Conservation (phyloP, 2,797 vertebrate species). For the Oreonectes daqikongensis region DNA sequence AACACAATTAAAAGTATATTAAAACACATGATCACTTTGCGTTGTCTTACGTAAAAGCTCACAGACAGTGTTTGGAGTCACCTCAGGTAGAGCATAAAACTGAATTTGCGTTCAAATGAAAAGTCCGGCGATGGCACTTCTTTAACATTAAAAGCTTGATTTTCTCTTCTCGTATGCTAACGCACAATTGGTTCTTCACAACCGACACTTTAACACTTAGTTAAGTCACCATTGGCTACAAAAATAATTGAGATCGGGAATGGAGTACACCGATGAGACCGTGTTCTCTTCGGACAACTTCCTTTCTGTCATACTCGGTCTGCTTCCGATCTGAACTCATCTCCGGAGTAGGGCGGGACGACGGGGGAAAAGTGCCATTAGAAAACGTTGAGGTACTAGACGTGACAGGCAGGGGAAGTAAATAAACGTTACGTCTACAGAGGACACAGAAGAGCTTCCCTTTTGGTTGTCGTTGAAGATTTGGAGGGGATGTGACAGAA, state of each 20-base stretch:
- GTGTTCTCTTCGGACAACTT: neutral
- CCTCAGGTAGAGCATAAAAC: slow-evolving; percentile 54
- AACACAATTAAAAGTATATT: slow-evolving; percentile 65
- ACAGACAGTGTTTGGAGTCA: slow-evolving; percentile 56
- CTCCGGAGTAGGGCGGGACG: slow-evolving; percentile 26
- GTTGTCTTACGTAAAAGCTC: slow-evolving; percentile 70
- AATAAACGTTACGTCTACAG: slow-evolving; percentile 38
- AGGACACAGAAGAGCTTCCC: slow-evolving; percentile 52
- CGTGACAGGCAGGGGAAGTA: slow-evolving; percentile 60
- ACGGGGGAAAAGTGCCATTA: slow-evolving; percentile 72
- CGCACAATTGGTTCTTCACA: slow-evolving; percentile 57
- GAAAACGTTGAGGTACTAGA: slow-evolving; percentile 73
- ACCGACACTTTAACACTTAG: slow-evolving; percentile 57
- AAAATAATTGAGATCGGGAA: slow-evolving; percentile 35
- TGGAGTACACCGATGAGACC: slow-evolving; percentile 24
- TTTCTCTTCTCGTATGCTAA: slow-evolving; percentile 44
- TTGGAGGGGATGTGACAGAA: slow-evolving; percentile 57
- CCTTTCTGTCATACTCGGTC: slow-evolving; percentile 38
- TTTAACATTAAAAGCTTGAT: slow-evolving; percentile 64
- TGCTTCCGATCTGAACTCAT: slow-evolving; percentile 45
- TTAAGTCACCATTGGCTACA: slow-evolving; percentile 67
- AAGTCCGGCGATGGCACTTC: slow-evolving; percentile 72
- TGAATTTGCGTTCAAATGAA: slow-evolving; percentile 22
- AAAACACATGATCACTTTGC: slow-evolving; percentile 68
- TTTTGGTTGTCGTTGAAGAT: slow-evolving; percentile 52